Evolutionary conservation across 2,113 vertebrate species (phyloP).

Genomic region (Thamnaconus septentrionalis): DNA sequence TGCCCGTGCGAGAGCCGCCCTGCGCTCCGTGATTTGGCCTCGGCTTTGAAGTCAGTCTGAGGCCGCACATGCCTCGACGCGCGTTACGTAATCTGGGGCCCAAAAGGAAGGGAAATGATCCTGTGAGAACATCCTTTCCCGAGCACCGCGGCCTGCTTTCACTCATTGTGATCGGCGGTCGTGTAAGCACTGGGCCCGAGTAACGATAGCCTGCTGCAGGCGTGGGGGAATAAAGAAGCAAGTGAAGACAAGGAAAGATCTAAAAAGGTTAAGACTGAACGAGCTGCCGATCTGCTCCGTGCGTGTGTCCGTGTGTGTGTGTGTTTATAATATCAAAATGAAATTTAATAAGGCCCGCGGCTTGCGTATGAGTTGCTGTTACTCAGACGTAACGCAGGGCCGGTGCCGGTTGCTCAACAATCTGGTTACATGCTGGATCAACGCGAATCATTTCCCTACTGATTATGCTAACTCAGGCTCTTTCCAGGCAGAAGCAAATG

Average conservation of each 20-base stretch:
- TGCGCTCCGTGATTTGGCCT: background rate
- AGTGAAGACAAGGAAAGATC: background rate
- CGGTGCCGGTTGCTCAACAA: conserved; percentile 4
- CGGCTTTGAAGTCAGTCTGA: background rate
- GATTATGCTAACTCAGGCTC: conserved; percentile 17
- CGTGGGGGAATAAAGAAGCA: background rate
- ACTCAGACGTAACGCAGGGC: conserved; percentile 1
- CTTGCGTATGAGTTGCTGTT: conserved; percentile 9
- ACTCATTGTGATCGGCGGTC: background rate
- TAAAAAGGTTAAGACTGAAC: background rate
- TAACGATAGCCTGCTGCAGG: background rate
- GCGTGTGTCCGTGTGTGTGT: background rate
- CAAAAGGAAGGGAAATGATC: background rate
- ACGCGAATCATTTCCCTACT: conserved; percentile 5
- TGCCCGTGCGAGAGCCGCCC: background rate
- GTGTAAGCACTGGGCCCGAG: background rate
- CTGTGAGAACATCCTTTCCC: background rate
- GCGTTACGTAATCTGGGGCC: no score
- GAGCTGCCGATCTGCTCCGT: background rate
- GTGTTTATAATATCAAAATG: background rate
- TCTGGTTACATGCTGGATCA: conserved; percentile 27
- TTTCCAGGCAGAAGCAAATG: conserved; percentile 12
- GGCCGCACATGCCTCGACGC: background rate
- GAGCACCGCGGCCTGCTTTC: background rate
- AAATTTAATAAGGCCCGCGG: conserved; percentile 10